These are phyloP conservation scores for Araneus ventricosus DNA, from an alignment of 1,140 invertebrate genomes.

Conservation along the genomic window DNA sequence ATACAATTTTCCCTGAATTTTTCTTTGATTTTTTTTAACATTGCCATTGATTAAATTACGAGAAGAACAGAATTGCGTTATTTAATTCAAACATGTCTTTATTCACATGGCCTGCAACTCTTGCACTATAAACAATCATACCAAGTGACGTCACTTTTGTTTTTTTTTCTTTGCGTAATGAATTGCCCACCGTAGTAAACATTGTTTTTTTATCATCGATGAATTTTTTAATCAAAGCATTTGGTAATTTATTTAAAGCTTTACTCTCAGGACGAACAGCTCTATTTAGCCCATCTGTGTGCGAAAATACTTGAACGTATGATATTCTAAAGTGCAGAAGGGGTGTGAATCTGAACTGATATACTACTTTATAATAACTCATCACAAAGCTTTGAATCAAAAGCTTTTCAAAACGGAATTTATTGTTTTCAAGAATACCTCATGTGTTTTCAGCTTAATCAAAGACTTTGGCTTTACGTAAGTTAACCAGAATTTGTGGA, in stretches of 20 bases:
- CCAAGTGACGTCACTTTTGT: constrained; percentile 65
- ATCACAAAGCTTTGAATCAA: background rate
- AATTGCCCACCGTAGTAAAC: constrained; percentile 55
- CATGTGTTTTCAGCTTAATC: constrained; percentile 33
- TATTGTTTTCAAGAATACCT: constrained; percentile 30
- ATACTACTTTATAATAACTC: constrained; percentile 6
- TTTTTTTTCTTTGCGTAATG: constrained; percentile 72
- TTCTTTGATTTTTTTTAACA: too few species aligned
- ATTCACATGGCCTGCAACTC: constrained; percentile 31
- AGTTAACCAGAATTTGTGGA: constrained; percentile 58
- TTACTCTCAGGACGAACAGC: background rate
- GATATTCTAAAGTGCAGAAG: constrained; percentile 19
- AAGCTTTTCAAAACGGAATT: background rate
- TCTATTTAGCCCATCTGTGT: background rate
- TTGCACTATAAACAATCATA: constrained; percentile 56
- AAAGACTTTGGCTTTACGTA: constrained; percentile 22
- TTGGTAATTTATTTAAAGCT: constrained; percentile 28
- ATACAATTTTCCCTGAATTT: too few species aligned
- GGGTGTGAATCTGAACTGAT: constrained; percentile 63
- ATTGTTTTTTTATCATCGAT: constrained; percentile 36
- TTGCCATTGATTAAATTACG: too few species aligned
- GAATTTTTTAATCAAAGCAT: constrained; percentile 11
- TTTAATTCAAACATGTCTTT: background rate
- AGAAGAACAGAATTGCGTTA: too few species aligned
- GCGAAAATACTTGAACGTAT: background rate